Evolutionary conservation across 2,113 vertebrate genomes (phyloP), one percentile per base, ranked within the genome.

Genomic region (Xiphias gladius): DNA sequence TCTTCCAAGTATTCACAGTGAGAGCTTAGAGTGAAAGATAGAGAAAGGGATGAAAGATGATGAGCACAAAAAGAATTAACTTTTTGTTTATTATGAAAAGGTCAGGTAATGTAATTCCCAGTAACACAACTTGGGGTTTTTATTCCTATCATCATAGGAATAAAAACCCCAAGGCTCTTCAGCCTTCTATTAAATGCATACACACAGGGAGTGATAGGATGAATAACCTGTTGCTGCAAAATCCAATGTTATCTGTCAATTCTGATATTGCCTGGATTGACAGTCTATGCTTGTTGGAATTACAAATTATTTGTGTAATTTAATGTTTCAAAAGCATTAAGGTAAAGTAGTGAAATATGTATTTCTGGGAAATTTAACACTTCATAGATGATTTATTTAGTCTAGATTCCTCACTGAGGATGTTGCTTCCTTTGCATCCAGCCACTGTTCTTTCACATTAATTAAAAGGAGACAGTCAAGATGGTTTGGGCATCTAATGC

Each of bases 1-100:
- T 99, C 98, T 81, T 99, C 97, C 89, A 99, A 83, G 76, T 98
- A 98, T 75, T 97, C 95, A 88, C 96, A 97, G 65, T 88, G 84
- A 80, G 93, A 83, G 52, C 94, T 96, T 61, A 10, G 28, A 52
- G 58, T n/a, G 26, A 63, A 39, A 9, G 48, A 57, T 22, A 73
- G 35, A 61, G 16, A 55, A 28, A 48, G 39, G 6, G 20, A 52
- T 3, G 48, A 24, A 9, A 37, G 2, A 37, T 64, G 10, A 39
- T 35, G 13, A 54, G 35, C n/a, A 58, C 16, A 12, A 64, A 41
- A 13, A 5, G 1, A 20, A 61, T 22, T 5, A 24, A 46, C 5
- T 5, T 37, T 63, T 43, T 39, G 10, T 16, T 28, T 37, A 28
- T 12, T 26, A 22, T 32, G 37, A 26, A 66, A 66, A 26, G 10